These are phyloP conservation scores for Epiperipatus broadwayi DNA, from an alignment of 2,888 invertebrate species.

Conservation along the genomic window DNA sequence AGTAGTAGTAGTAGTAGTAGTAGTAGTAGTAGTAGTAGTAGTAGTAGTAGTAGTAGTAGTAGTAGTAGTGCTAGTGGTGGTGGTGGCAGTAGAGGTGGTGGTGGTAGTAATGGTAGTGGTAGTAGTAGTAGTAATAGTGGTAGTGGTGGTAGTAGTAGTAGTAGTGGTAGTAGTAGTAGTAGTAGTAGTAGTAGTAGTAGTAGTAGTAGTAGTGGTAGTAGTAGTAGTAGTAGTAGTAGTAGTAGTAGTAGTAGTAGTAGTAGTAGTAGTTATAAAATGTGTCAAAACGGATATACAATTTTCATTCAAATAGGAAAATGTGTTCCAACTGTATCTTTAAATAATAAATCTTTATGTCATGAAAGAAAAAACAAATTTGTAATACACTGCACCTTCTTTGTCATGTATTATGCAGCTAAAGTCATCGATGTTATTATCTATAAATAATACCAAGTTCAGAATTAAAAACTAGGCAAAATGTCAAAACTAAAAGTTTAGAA, in stretches of 20 bases:
- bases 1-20: no score
- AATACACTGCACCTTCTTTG: no score
- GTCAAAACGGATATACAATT: not conserved
- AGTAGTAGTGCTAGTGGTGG: not conserved
- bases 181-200: constrained; percentile 5
- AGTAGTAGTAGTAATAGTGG: not conserved
- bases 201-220: constrained; percentile 7
- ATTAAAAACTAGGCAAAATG: no score
- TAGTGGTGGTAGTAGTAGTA: not conserved
- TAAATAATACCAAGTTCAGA: no score
- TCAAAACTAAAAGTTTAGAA: no score
- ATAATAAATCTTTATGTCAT: no score
- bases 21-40: no score
- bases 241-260: not conserved
- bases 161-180: constrained; percentile 9
- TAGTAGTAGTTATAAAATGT: constrained; percentile 1
- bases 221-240: constrained; percentile 6
- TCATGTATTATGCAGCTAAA: no score
- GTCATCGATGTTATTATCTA: no score
- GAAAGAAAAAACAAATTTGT: no score
- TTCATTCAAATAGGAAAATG: no score
- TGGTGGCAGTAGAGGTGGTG: constrained; percentile 1
- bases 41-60: constrained; percentile 8
- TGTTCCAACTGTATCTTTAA: no score
- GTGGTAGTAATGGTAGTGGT: constrained; percentile 5